Evolutionary conservation across 2,113 vertebrate species (phyloP), one percentile per base, ranked within the genome.

Genomic region (Pelmatolapia mariae): DNA sequence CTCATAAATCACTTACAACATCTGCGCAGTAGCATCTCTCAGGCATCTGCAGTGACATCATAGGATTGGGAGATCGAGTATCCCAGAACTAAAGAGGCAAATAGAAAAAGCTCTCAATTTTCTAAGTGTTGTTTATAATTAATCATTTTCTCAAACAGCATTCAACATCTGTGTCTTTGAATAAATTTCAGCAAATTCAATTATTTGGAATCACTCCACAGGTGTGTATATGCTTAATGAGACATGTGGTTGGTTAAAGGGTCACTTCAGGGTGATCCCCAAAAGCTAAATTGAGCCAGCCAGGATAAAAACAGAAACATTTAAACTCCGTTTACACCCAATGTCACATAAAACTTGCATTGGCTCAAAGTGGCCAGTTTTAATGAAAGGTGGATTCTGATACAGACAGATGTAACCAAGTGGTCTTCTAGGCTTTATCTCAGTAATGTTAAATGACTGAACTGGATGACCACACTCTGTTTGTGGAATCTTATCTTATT

Each of bases 21-120:
- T 99, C 99, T n/a, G 99, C 98, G 94, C 98, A 99, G 89, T 99
- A 99, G 94, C 97, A 98, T 80, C 99, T 96, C 71, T 99, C 99
- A 29, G 98, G 98, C 89, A 99, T 97, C 91, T 98, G 98, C 85
- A 99, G 87, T 0, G 98, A 98, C 98, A 99, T 98, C 98, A 99
- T 98, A 2, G 99, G 99, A 38, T 97, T 99, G 50, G 99, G 98
- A 2, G 98, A 99, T 5, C 99, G 98, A 1, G 99, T 99, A 83
- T 99, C 98, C 99, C 99, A 99, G 95, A 99, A 99, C 99, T 99
- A 83, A 40, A 16, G 16, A 52, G 31, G 24, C 52, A 50, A 40
- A 84, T 1, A 82, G 22, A 71, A 38, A 47, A 66, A n/a, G 31
- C 5, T 10, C 19, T 56, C 10, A 80, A 7, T 26, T 80, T 79